Percentiles rank a stretch among this genome's conserved stretches.
phyloP scores from a whole-genome alignment of 1,140 invertebrate species.

The Pogonognathellus flavescens region DNA sequence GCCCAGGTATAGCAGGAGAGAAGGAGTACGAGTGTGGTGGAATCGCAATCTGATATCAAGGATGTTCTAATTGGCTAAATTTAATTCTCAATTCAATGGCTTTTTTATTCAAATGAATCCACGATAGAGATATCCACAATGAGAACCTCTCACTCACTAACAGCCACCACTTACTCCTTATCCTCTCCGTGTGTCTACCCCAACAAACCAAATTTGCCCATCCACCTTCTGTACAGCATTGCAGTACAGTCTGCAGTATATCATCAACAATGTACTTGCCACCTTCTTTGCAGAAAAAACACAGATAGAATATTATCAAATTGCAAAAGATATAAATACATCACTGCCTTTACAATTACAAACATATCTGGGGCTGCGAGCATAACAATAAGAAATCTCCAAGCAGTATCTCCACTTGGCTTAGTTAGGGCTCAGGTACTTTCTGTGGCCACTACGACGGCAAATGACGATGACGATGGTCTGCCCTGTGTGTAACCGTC shows the following conservation, averaged over 20 bases:
- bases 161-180: not conserved
- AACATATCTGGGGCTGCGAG: no score
- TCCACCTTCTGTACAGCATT: not conserved
- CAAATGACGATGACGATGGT: not conserved
- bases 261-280: no score
- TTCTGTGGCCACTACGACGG: not conserved
- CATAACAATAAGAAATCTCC: not conserved
- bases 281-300: no score
- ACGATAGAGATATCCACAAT: no score
- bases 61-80: conserved; percentile 61
- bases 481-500: conserved; percentile 7
- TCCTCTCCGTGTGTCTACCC: not conserved
- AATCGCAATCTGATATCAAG: conserved; percentile 43
- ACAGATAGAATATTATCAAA: no score
- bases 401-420: not conserved
- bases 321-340: no score
- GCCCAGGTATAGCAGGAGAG: not conserved
- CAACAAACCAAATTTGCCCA: not conserved
- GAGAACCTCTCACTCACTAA: not conserved
- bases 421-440: not conserved
- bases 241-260: no score
- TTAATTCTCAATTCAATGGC: conserved; percentile 47
- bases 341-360: no score
- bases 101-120: conserved; percentile 60
- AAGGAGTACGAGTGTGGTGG: not conserved